Conservation (phyloP, 2,113 vertebrate species). For the Neodon shergylaensis region DNA sequence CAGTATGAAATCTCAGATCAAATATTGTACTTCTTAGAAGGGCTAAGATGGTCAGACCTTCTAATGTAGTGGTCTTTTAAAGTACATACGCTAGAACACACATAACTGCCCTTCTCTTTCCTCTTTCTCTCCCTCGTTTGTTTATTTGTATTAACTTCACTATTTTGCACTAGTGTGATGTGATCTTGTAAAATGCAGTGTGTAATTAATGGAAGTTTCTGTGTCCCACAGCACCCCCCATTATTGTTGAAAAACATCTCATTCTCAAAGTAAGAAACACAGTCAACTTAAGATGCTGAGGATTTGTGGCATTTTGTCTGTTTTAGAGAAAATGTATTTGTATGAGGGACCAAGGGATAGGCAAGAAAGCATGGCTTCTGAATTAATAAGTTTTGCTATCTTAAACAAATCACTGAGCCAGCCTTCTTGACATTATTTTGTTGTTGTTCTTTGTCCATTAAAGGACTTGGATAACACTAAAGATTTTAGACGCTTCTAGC, state of each 20-base stretch:
- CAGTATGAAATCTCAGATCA: not conserved
- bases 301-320: not conserved
- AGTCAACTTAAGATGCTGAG: not conserved
- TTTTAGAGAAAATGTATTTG: slow-evolving; percentile 2
- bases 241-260: not conserved
- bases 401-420: slow-evolving; percentile 45
- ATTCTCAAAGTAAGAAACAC: not conserved
- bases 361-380: not conserved
- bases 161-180: not conserved
- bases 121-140: not conserved
- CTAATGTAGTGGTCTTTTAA: not conserved
- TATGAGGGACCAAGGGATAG: not conserved
- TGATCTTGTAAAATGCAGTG: not conserved
- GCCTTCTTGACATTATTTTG: slow-evolving; percentile 7
- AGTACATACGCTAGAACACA: not conserved
- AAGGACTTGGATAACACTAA: slow-evolving; percentile 20
- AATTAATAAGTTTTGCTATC: slow-evolving; percentile 35
- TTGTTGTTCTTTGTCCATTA: slow-evolving; percentile 40
- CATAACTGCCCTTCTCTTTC: not conserved
- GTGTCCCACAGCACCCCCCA: not conserved
- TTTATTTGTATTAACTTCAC: not conserved
- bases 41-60: not conserved
- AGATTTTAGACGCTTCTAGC: slow-evolving; percentile 20
- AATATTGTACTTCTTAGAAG: not conserved
- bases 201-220: not conserved